A percentile compares a stretch with the other conserved stretches of the same genome.
These are phyloP conservation scores for Machimus rusticus DNA, from an alignment of 2,888 invertebrate species.

Conservation along the genomic window DNA sequence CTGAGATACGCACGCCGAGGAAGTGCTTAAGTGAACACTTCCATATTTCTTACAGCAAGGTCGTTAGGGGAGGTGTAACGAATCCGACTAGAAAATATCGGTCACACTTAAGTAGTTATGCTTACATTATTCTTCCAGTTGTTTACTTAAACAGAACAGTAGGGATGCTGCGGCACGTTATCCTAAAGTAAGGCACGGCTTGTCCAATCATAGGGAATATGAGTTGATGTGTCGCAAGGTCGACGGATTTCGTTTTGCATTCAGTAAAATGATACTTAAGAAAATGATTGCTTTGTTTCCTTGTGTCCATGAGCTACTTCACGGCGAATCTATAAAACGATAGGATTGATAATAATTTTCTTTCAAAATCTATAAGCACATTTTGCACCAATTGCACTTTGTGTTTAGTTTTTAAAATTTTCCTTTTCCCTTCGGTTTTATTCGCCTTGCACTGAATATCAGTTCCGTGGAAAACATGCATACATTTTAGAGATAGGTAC, in stretches of 20 bases:
- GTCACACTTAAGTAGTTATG: slow-evolving; percentile 26
- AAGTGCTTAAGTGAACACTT: not conserved
- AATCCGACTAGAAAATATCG: slow-evolving; percentile 22
- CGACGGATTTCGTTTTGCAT: not conserved
- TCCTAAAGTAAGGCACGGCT: not conserved
- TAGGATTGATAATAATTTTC: too few relatives aligned
- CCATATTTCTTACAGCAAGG: slow-evolving; percentile 9
- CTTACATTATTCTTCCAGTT: slow-evolving; percentile 10
- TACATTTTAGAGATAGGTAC: too few relatives aligned
- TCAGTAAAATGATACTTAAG: not conserved
- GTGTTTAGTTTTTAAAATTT: not conserved
- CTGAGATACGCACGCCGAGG: not conserved
- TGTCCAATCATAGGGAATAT: not conserved
- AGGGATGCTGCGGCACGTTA: not conserved
- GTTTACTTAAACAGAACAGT: slow-evolving; percentile 16
- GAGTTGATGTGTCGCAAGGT: not conserved
- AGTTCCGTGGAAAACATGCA: too few relatives aligned
- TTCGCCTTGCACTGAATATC: too few relatives aligned
- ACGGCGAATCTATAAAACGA: not conserved
- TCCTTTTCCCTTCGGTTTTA: too few relatives aligned
- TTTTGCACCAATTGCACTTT: too few relatives aligned
- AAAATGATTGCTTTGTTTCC: not conserved
- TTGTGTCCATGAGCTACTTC: not conserved
- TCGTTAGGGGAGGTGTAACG: slow-evolving; percentile 18
- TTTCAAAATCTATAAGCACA: too few relatives aligned